These are phyloP conservation scores for Cryptoblepharus egeriae DNA, from an alignment of 2,797 vertebrate genomes.

Conservation along the genomic window DNA sequence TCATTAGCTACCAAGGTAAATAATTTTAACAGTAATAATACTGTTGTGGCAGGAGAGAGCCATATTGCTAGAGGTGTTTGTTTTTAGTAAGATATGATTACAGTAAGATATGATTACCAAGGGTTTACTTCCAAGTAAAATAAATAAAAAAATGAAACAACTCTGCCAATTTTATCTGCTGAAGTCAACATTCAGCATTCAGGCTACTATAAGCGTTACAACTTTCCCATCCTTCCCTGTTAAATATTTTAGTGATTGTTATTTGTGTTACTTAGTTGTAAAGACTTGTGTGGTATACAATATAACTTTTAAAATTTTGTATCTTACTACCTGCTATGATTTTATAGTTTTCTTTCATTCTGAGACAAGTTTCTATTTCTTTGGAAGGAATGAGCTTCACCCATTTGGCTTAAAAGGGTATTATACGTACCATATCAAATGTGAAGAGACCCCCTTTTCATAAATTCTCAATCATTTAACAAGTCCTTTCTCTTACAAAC, in stretches of 20 bases:
- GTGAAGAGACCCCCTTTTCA: background rate
- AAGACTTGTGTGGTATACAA: background rate
- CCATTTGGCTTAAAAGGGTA: background rate
- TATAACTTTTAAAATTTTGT: background rate
- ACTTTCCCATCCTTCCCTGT: no score
- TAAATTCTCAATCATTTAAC: background rate
- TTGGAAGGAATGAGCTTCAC: background rate
- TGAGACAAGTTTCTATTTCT: background rate
- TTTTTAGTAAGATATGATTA: no score
- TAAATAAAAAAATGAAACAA: no score
- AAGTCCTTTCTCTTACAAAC: background rate
- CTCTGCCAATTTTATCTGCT: background rate
- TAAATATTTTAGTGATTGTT: no score
- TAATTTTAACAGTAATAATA: background rate
- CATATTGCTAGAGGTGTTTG: background rate
- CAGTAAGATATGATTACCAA: no score
- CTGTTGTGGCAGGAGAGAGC: background rate
- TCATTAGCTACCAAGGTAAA: no score
- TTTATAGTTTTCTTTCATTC: background rate
- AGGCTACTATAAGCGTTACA: background rate
- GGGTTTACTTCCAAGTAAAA: no score
- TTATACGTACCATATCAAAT: no score
- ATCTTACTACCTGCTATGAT: background rate
- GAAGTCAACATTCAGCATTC: background rate
- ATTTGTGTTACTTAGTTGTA: background rate